phyloP scores from a whole-genome alignment of 2,113 vertebrate genomes.

The Neoarius graeffei region DNA sequence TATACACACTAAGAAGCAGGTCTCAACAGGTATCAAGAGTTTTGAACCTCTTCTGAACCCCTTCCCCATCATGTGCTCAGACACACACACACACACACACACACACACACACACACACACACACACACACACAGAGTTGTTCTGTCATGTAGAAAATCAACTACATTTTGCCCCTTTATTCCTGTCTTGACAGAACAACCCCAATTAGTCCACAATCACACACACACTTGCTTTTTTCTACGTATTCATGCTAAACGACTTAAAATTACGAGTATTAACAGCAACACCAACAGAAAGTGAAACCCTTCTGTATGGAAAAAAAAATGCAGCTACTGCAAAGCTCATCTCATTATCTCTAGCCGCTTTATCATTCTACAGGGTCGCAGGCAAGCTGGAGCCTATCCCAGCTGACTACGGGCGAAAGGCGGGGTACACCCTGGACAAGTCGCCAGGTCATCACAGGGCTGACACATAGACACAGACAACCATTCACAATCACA shows the following conservation, averaged over 20 bases:
- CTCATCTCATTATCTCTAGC: too few species aligned
- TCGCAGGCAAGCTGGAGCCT: too few species aligned
- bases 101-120: slow-evolving; percentile 36
- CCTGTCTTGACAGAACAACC: not conserved
- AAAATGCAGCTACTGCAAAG: not conserved
- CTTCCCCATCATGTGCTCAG: slow-evolving; percentile 8
- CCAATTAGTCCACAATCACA: not conserved
- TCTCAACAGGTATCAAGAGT: slow-evolving; percentile 21
- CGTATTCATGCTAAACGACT: not conserved
- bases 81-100: slow-evolving; percentile 21
- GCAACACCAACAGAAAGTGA: not conserved
- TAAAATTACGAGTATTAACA: not conserved
- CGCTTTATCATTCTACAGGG: too few species aligned
- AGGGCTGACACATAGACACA: too few species aligned
- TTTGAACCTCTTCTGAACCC: slow-evolving; percentile 28
- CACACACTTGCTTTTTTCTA: not conserved
- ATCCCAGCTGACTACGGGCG: too few species aligned
- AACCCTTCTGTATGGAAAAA: not conserved
- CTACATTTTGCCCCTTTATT: not conserved
- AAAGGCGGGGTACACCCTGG: too few species aligned
- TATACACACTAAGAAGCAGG: slow-evolving; percentile 21
- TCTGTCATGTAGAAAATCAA: not conserved
- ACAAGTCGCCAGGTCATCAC: too few species aligned
- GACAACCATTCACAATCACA: too few species aligned
- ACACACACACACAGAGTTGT: slow-evolving; percentile 16